Percentiles rank a stretch among this genome's conserved stretches.
These are phyloP conservation scores for Ceramica pisi DNA, from an alignment of 2,888 invertebrate genomes.

Conservation along the genomic window DNA sequence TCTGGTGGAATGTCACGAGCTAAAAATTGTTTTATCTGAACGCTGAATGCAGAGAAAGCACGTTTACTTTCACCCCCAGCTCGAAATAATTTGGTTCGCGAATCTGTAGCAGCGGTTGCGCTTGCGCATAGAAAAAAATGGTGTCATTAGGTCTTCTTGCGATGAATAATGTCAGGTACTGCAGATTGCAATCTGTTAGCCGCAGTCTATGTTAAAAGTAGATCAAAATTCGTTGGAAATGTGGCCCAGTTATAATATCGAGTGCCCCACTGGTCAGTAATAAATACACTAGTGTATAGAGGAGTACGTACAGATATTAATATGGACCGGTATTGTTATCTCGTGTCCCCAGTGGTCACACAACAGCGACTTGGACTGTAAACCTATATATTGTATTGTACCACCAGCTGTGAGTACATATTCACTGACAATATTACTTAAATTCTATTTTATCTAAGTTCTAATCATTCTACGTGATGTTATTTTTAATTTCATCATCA, in stretches of 20 bases:
- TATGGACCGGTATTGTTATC: slow-evolving; percentile 65
- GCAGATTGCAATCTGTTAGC: slow-evolving; percentile 71
- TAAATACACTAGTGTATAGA: slow-evolving; percentile 54
- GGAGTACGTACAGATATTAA: slow-evolving; percentile 41
- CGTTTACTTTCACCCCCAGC: slow-evolving; percentile 80
- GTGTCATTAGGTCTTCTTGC: slow-evolving; percentile 83
- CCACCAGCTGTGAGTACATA: slow-evolving; percentile 8
- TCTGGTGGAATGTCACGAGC: slow-evolving; percentile 67
- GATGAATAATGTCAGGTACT: slow-evolving; percentile 75
- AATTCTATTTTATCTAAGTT: slow-evolving; percentile 1
- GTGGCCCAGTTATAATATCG: slow-evolving; percentile 51
- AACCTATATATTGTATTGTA: slow-evolving; percentile 42
- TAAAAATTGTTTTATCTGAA: slow-evolving; percentile 71
- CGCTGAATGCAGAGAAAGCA: slow-evolving; percentile 83
- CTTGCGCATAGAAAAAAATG: slow-evolving; percentile 80
- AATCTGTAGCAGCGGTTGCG: slow-evolving; percentile 84
- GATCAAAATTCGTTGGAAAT: slow-evolving; percentile 64
- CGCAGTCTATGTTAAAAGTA: slow-evolving; percentile 64
- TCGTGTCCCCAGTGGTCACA: slow-evolving; percentile 58
- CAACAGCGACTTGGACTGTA: slow-evolving; percentile 48
- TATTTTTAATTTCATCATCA: slow-evolving; percentile 22
- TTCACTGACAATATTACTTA: slow-evolving; percentile 16
- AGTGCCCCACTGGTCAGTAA: slow-evolving; percentile 48
- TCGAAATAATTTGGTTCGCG: slow-evolving; percentile 79
- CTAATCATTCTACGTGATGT: background rate